Base-by-base conservation (phyloP, 2,888 invertebrate genomes). In the Synanthedon tipuliformis region DNA sequence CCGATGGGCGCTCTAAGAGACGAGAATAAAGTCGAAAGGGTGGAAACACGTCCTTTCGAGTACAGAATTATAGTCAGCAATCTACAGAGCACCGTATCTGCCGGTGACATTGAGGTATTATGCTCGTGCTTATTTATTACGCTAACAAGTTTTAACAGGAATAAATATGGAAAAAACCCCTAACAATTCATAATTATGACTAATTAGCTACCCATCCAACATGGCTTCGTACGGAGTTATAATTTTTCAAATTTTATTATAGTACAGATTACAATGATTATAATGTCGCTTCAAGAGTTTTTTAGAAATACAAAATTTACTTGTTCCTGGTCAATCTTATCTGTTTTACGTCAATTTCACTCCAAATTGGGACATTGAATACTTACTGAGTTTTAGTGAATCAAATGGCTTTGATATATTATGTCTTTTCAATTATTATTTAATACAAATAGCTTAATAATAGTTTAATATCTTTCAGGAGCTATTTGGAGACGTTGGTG, bases 21-120 rank as follows among this genome's bases (percentile, higher is more conserved):
- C 64, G 81, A 84, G 41, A 70, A 74, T 52, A 75, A 75, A 56
- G 52, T 59, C 5, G 77, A 76, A 53, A 78, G 73, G 57, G 8
- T 61, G 23, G 83, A 85, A 34, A 83, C 79, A 56, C 70, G 78
- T 34, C 55, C 58, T 48, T 81, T 90, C 3, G 96, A 96, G 50
- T 95, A 92, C 75, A 90, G 96, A 66, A 95, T 97, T 69, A 92
- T 96, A 53, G 96, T 98, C 2, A 95, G 96, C 60, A 98, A 97
- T 88, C 89, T 98, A 58, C 94, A 96, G 66, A 89, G 90, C 23
- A 92, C 93, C 60, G 97, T 97, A 4, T 95, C 96, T 12, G 94
- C 94, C 63, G 94, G 95, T 65, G 97, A 98, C 75, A 95, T 98
- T 61, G 92, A 95, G 81, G 95, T 95, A 81, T 50, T 23, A 23